A percentile compares a stretch with the other conserved stretches of the same genome.
These are phyloP conservation scores for Plumapathes pennacea DNA, from an alignment of 92 coral and sea anemone species.

Conservation along the genomic window DNA sequence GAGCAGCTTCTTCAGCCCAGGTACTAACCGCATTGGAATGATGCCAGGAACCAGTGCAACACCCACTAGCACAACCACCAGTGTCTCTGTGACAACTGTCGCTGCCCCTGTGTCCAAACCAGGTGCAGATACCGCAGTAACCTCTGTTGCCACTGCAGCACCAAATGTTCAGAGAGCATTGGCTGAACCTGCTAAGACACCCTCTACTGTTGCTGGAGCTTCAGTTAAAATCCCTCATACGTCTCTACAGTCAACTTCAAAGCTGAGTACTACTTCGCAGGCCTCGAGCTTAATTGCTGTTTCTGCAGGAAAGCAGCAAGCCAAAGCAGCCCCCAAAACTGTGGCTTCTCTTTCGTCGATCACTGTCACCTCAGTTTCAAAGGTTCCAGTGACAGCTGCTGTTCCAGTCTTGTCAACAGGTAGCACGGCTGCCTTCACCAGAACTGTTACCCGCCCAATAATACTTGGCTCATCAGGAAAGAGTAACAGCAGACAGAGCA, in stretches of 20 bases:
- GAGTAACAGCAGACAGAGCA: constrained; percentile 5
- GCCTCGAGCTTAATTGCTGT: too few species aligned
- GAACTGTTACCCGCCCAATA: constrained; percentile 13
- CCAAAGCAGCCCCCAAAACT: neutral
- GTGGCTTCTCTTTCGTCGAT: neutral
- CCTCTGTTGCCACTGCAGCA: constrained; percentile 5
- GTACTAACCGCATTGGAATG: constrained; percentile 26
- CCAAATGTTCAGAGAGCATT: constrained; percentile 9
- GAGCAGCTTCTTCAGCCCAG: constrained; percentile 84
- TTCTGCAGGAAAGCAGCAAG: neutral
- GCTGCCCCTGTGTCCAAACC: neutral
- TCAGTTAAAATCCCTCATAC: constrained; percentile 29
- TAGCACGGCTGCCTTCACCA: constrained; percentile 25
- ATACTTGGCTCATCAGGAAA: neutral
- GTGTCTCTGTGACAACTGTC: constrained; percentile 13
- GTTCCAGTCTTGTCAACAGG: constrained; percentile 15
- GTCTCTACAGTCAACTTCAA: too few species aligned
- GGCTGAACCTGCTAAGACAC: constrained; percentile 11
- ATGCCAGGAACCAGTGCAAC: constrained; percentile 8
- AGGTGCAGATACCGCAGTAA: constrained; percentile 4
- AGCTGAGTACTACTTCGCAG: too few species aligned
- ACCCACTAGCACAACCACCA: neutral
- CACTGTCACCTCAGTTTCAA: neutral
- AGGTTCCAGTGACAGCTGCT: constrained; percentile 3
- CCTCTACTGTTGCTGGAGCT: constrained; percentile 32